These are phyloP conservation scores for Syngnathus acus DNA, from an alignment of 2,797 vertebrate genomes.

Conservation along the genomic window DNA sequence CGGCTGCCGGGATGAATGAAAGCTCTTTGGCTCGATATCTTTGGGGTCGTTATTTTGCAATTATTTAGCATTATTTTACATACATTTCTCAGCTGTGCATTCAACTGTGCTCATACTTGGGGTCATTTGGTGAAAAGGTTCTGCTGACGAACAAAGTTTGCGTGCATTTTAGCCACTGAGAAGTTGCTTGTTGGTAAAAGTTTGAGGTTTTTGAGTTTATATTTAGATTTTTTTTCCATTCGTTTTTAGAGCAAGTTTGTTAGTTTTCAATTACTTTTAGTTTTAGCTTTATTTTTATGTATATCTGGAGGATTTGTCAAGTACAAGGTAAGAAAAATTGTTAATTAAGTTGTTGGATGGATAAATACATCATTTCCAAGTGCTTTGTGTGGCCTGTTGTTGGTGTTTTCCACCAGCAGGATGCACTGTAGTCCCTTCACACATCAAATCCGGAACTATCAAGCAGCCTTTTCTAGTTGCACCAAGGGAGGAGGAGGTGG, in stretches of 20 bases:
- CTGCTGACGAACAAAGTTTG: too few relatives aligned
- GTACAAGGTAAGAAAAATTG: too few relatives aligned
- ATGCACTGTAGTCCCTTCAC: constrained; percentile 58
- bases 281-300: too few relatives aligned
- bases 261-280: too few relatives aligned
- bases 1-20: constrained; percentile 35
- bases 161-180: too few relatives aligned
- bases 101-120: not conserved
- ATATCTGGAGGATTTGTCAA: too few relatives aligned
- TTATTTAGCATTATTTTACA: constrained; percentile 8
- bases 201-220: too few relatives aligned
- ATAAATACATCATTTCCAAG: not conserved
- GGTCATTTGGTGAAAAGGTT: not conserved
- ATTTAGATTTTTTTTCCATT: too few relatives aligned
- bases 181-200: too few relatives aligned
- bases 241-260: too few relatives aligned
- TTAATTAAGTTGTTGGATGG: too few relatives aligned
- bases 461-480: constrained; percentile 36
- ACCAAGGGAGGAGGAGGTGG: not conserved
- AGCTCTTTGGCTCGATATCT: constrained; percentile 22
- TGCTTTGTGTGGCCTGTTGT: constrained; percentile 39
- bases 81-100: not conserved
- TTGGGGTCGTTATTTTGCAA: constrained; percentile 24
- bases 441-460: constrained; percentile 24
- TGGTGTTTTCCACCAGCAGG: constrained; percentile 54